A percentile compares a stretch with the other conserved stretches of the same genome.
Conservation (phyloP, 1,140 invertebrate species). For the Lucilia cuprina region DNA sequence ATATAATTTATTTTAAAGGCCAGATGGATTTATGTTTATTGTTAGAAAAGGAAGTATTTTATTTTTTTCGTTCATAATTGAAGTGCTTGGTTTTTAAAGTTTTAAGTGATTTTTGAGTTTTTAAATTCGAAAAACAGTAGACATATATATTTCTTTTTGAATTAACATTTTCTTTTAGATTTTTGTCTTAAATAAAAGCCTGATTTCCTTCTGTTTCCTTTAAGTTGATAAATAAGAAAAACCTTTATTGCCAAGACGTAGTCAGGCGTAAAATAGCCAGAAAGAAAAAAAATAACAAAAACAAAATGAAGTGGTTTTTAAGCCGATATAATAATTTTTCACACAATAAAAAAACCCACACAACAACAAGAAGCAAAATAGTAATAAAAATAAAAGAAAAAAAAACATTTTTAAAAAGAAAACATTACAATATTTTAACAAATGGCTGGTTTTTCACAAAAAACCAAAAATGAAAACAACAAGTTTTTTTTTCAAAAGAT, state of each 20-base stretch:
- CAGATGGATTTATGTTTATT: too few species aligned
- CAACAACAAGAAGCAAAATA: not conserved
- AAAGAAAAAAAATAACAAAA: not conserved
- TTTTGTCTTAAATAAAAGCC: not conserved
- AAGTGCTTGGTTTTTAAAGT: too few species aligned
- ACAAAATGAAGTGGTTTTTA: not conserved
- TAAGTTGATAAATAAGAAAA: not conserved
- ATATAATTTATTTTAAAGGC: too few species aligned
- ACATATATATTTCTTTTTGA: not conserved
- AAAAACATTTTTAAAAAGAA: not conserved
- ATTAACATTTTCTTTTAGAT: not conserved
- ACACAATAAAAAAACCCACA: not conserved
- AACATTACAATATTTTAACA: not conserved
- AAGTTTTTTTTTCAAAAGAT: not conserved
- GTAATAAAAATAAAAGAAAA: not conserved
- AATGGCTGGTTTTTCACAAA: not conserved
- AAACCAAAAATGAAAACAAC: not conserved
- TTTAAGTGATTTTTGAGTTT: too few species aligned
- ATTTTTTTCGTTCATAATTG: too few species aligned
- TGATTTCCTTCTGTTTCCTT: not conserved
- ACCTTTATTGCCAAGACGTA: not conserved
- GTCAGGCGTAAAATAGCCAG: not conserved
- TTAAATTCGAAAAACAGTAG: too few species aligned
- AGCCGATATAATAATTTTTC: not conserved
- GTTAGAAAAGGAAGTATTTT: too few species aligned